Evolutionary conservation across 2,797 vertebrate species (phyloP).

Genomic region (Pseudochaenichthys georgianus): DNA sequence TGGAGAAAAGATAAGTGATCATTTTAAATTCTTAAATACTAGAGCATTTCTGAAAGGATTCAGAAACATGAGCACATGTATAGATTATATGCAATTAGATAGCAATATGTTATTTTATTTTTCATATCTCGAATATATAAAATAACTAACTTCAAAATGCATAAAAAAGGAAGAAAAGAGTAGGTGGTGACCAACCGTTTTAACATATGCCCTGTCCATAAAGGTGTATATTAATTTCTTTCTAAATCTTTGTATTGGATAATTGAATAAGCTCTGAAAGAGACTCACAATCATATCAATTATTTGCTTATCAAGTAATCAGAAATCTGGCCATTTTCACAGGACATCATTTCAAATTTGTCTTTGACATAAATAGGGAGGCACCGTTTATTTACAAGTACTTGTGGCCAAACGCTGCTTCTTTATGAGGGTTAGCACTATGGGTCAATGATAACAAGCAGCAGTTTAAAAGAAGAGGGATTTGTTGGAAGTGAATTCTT

Average conservation of each 20-base stretch:
- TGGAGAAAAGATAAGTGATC: conserved; percentile 19
- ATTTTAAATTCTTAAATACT: not conserved
- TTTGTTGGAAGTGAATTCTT: conserved; percentile 84
- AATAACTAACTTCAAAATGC: too few species aligned
- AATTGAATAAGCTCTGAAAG: conserved; percentile 1
- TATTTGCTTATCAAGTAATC: conserved; percentile 25
- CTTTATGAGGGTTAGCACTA: conserved; percentile 75
- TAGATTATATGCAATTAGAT: too few species aligned
- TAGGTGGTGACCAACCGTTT: too few species aligned
- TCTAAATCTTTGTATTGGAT: too few species aligned
- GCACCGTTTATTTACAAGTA: conserved; percentile 71
- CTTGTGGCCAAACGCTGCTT: conserved; percentile 65
- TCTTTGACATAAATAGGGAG: conserved; percentile 61
- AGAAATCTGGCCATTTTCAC: conserved; percentile 41
- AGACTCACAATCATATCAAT: conserved; percentile 16
- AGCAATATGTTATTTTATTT: too few species aligned
- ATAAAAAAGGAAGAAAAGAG: too few species aligned
- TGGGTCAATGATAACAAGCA: conserved; percentile 84
- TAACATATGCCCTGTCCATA: too few species aligned
- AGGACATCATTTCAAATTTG: conserved; percentile 55
- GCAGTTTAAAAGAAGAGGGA: conserved; percentile 74
- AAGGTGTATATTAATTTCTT: too few species aligned
- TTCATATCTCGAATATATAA: too few species aligned
- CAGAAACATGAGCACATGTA: too few species aligned
- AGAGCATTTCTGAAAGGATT: too few species aligned